Base-by-base conservation (phyloP, 1,140 invertebrate genomes). In the Paralvinella palmiformis region DNA sequence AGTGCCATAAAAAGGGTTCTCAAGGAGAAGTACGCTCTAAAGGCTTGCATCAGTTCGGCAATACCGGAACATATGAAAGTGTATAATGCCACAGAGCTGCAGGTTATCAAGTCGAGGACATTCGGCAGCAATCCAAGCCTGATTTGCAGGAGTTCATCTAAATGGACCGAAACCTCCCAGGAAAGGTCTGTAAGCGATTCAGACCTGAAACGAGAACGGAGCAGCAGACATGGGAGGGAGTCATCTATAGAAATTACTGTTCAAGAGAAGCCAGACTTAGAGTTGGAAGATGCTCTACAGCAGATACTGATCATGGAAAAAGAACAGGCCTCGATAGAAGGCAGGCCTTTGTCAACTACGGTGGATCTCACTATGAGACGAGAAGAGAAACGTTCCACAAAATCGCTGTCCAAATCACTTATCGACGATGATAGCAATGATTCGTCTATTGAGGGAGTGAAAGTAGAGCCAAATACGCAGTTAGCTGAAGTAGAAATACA, bases 31-130 rank as follows among this genome's bases (percentile, higher is more conserved):
- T 70, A 73, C 56, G 67, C 72, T 2, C 55, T 79, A 7, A 75
- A 73, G 48, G 74, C 75, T 1, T 76, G 74, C 66, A 71, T 75
- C 68, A 73, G 76, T 45, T 65, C 73, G 37, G 73, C 72, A 6
- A 73, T 76, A 33, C 75, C 75, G n/a, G 67, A 72, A 50, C 75
- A 69, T 29, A 48, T 62, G 60, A 50, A 31, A 52, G 29, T 62
- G 27, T 33, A 52, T 35, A n/a, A 44, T 27, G 44, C 20, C 17
- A 17, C 5, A 24, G 20, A 24, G 20, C 17, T 13, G 17, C 15
- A 13, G 10, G 20, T 58, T 31, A 6, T 15, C 10, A 10, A 15
- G 10, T 10, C 32, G 31, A 31, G 15, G 17, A n/a, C n/a, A 27
- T 17, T 13, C 24, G 41, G 17, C 37, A 27, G 20, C 10, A 45